Evolutionary conservation across 2,888 invertebrate species (phyloP), one percentile per base, ranked within the genome.

Genomic region (Synergus gifuensis): DNA sequence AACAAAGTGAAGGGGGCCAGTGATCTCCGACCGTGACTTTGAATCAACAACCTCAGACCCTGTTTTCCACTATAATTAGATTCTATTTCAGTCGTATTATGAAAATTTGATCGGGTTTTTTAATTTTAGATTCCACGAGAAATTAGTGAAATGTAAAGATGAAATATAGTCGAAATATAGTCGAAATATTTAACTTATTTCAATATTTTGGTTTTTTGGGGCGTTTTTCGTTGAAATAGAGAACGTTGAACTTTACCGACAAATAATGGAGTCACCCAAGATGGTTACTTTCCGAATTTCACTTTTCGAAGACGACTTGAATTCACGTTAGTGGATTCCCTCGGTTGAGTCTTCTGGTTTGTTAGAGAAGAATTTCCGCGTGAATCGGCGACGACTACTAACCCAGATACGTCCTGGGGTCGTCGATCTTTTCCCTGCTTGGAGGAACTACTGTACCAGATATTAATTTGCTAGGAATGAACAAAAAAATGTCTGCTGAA

Each of bases 311-410:
- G 83, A 83, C 82, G 81, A 84, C 81, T 79, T 79, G 22, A 84
- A 83, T 76, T 82, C 83, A 79, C 84, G 82, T 84, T 80, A 80
- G 78, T 77, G 83, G 84, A 85, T 85, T 87, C 81, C 86, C 81
- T 84, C 83, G 77, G 82, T 82, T 77, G 83, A 81, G 83, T 78
- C 84, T 82, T 73, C 81, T 85, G 82, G 83, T 84, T 87, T 85
- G 87, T 86, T 90, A 90, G 89, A 90, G 89, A 90, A 90, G 90
- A 89, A 88, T 91, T 91, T 90, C 90, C 90, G 89, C 91, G 91
- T 88, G 91, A 90, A 90, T 90, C 90, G 90, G 85, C 90, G 89
- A 90, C 90, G 91, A 91, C 91, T 91, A 91, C 92, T 92, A 92
- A 92, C 92, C 92, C 90, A 92, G 92, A 92, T 92, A 90, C 90